Evolutionary conservation across 2,888 invertebrate genomes (phyloP).

Genomic region (Aproaerema taeniolella): DNA sequence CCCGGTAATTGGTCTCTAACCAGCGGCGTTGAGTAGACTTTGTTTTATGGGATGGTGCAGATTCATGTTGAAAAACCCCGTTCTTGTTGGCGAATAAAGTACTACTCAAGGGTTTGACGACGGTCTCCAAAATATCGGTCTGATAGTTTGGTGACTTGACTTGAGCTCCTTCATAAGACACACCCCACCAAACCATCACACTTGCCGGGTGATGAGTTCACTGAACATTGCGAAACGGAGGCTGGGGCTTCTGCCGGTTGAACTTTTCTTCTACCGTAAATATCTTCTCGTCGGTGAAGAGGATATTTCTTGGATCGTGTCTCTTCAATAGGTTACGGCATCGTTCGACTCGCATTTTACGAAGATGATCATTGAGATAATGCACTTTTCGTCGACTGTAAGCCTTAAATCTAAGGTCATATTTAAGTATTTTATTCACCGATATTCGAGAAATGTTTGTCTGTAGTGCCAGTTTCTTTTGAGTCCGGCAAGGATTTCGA

Average conservation of each 20-base stretch:
- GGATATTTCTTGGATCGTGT: constrained; percentile 7
- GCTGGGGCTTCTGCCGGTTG: not conserved
- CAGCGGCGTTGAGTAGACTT: constrained; percentile 15
- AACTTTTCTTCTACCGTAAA: too few relatives aligned
- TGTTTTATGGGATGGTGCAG: constrained; percentile 11
- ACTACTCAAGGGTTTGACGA: not conserved
- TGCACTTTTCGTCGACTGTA: constrained; percentile 1
- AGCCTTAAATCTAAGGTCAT: constrained; percentile 1
- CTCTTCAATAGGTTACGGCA: constrained; percentile 5
- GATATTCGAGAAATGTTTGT: constrained; percentile 8
- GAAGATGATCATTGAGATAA: constrained; percentile 4
- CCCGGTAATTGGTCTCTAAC: constrained; percentile 15
- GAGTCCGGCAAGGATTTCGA: constrained; percentile 4
- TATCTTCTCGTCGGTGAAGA: constrained; percentile 10
- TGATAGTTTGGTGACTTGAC: not conserved
- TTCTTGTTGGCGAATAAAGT: constrained; percentile 1
- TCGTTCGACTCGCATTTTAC: constrained; percentile 2
- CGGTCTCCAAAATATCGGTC: not conserved
- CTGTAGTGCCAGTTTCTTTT: constrained; percentile 8
- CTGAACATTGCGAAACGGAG: not conserved
- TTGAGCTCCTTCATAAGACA: not conserved
- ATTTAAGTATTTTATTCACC: constrained; percentile 8
- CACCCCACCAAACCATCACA: too few relatives aligned
- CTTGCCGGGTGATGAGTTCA: constrained; percentile 3
- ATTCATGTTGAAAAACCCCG: constrained; percentile 8